These are phyloP conservation scores for Tauraco erythrolophus DNA, from an alignment of 2,113 vertebrate species.

Conservation along the genomic window DNA sequence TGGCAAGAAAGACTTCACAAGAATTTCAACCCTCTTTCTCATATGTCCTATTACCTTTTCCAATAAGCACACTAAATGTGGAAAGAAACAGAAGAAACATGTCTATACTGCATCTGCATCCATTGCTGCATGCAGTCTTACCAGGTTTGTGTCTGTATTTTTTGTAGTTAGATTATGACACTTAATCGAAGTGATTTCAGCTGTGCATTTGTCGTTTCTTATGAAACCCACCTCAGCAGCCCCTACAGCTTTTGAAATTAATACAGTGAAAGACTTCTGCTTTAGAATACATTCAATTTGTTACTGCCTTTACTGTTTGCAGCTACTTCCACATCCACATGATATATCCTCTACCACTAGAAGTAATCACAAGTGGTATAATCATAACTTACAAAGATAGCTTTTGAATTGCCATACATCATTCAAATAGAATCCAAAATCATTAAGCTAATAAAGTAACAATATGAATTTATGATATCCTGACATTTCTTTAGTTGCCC, in stretches of 20 bases:
- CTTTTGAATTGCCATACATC: not conserved
- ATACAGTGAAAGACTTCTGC: not conserved
- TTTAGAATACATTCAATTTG: not conserved
- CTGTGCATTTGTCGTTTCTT: not conserved
- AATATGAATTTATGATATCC: not conserved
- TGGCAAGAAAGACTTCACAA: not conserved
- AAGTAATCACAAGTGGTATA: not conserved
- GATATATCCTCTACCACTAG: not conserved
- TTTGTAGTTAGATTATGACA: not conserved
- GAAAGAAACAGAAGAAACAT: not conserved
- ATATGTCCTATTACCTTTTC: rapidly evolving
- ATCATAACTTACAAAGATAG: not conserved
- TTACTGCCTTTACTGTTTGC: not conserved
- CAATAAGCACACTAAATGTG: not conserved
- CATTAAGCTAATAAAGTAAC: not conserved
- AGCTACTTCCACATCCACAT: not conserved
- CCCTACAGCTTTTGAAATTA: not conserved
- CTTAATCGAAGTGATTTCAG: not conserved
- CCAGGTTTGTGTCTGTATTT: not conserved
- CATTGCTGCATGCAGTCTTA: not conserved
- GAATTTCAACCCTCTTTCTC: not conserved
- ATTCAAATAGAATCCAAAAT: not conserved
- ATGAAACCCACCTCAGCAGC: not conserved
- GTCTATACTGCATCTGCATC: not conserved
- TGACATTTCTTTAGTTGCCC: not conserved